Evolutionary conservation across 2,113 vertebrate genomes (phyloP).

Genomic region (Boulengeromyrus knoepffleri): DNA sequence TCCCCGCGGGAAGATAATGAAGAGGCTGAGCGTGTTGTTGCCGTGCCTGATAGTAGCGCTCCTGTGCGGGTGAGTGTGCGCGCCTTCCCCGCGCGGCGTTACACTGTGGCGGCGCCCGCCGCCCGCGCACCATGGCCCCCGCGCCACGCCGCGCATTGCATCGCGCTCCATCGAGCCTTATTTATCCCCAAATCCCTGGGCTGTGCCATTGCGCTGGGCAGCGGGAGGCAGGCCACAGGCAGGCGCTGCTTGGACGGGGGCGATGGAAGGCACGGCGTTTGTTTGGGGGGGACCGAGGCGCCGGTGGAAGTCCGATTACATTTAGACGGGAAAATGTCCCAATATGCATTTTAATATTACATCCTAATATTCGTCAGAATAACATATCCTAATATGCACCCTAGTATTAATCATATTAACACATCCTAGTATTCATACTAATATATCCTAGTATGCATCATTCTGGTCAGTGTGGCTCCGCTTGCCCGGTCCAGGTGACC

Average conservation of each 20-base stretch:
- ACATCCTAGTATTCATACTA: not conserved
- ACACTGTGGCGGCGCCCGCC: not conserved
- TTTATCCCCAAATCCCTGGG: not conserved
- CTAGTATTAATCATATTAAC: not conserved
- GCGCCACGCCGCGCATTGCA: not conserved
- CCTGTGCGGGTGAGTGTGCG: conserved; percentile 62
- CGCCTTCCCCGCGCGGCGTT: not conserved
- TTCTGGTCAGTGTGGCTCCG: not conserved
- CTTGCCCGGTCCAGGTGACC: not conserved
- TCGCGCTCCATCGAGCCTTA: not conserved
- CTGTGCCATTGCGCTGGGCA: not conserved
- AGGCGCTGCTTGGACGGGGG: not conserved
- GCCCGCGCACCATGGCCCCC: not conserved
- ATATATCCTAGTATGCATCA: not conserved
- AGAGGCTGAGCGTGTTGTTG: conserved; percentile 66
- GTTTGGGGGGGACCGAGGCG: not conserved
- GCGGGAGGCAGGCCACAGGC: not conserved
- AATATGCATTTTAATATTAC: not conserved
- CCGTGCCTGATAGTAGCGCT: conserved; percentile 66
- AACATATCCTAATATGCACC: not conserved
- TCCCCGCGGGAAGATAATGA: conserved; percentile 76
- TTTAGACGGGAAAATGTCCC: not conserved
- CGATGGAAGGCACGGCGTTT: not conserved
- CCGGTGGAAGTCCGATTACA: not conserved
- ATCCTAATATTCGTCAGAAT: not conserved